Conservation (phyloP, 2,113 vertebrate genomes). For the Carassius gibelio region DNA sequence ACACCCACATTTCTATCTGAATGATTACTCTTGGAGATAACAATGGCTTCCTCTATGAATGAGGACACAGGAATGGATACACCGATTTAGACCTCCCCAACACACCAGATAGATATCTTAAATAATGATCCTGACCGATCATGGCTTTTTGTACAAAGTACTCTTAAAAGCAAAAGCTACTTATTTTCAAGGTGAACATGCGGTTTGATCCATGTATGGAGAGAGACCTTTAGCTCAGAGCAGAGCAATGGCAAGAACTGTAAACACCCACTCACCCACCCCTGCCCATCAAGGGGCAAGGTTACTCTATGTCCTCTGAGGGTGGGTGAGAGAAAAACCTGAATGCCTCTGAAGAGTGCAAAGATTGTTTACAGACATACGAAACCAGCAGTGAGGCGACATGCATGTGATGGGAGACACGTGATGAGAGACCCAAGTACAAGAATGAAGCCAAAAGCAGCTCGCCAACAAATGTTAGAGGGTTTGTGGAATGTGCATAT, state of each 20-base stretch:
- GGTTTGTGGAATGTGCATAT: constrained; percentile 12
- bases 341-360: constrained; percentile 58
- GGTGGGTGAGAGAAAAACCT: constrained; percentile 47
- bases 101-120: not conserved
- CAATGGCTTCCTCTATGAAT: too few relatives aligned
- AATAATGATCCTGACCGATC: not conserved
- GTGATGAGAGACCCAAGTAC: not conserved
- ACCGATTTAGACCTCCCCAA: not conserved
- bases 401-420: constrained; percentile 47
- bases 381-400: constrained; percentile 47
- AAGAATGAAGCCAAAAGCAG: not conserved
- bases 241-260: not conserved
- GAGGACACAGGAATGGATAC: too few relatives aligned
- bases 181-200: constrained; percentile 5
- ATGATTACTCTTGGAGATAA: too few relatives aligned
- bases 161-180: not conserved
- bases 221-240: not conserved
- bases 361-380: constrained; percentile 56
- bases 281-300: constrained; percentile 51
- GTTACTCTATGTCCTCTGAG: constrained; percentile 64
- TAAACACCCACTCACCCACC: not conserved
- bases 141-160: not conserved
- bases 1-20: too few relatives aligned
- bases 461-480: not conserved
- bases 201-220: not conserved